Evolutionary conservation across 2,888 invertebrate species (phyloP).

Genomic region (Campopleginae sp.): DNA sequence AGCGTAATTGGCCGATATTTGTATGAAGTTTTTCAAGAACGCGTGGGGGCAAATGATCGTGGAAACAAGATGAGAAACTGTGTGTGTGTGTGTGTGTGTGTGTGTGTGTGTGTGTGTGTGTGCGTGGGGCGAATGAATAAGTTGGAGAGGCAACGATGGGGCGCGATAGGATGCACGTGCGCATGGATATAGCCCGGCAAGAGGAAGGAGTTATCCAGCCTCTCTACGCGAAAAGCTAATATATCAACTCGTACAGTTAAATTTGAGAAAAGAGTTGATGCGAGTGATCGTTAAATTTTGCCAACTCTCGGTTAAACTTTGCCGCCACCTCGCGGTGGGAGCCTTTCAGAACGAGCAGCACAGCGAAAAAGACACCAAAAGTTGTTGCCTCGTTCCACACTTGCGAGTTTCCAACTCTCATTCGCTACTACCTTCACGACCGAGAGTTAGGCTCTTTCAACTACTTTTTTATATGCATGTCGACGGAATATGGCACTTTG

Average conservation of each 20-base stretch:
- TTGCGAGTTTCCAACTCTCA: background rate
- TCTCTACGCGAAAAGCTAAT: background rate
- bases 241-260: background rate
- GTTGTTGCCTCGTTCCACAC: background rate
- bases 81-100: background rate
- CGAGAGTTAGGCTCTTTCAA: conserved; percentile 11
- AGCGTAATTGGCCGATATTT: background rate
- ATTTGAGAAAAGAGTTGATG: conserved; percentile 19
- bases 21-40: background rate
- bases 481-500: background rate
- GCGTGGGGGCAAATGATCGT: background rate
- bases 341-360: background rate
- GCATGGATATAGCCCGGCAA: background rate
- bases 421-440: conserved; percentile 20
- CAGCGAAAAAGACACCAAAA: background rate
- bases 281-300: conserved; percentile 17
- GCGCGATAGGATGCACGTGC: background rate
- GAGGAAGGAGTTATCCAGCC: background rate
- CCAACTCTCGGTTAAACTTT: conserved; percentile 10
- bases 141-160: background rate
- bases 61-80: background rate
- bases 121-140: background rate
- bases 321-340: background rate
- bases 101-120: background rate
- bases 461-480: conserved; percentile 18